Conservation (phyloP, 92 coral and sea anemone genomes). For the Epizoanthus scotinus region DNA sequence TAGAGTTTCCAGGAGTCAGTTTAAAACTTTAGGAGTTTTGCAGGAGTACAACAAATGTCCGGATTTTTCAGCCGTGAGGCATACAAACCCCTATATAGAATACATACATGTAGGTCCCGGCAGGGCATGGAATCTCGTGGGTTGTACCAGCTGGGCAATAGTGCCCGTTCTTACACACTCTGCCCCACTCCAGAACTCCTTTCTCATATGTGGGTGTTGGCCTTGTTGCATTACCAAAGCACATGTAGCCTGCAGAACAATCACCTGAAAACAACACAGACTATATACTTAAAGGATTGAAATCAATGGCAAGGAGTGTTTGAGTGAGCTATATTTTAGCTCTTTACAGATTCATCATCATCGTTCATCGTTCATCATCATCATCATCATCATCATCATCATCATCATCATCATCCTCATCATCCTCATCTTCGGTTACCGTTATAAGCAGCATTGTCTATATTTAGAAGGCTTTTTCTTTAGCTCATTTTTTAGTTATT, state of each 20-base stretch:
- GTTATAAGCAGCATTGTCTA: too few relatives aligned
- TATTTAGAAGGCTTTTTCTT: too few relatives aligned
- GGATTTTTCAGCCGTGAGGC: too few relatives aligned
- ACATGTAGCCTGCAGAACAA: conserved; percentile 85
- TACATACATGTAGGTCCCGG: conserved; percentile 86
- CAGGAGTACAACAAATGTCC: too few relatives aligned
- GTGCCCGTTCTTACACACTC: conserved; percentile 70
- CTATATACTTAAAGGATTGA: background rate
- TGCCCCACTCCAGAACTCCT: conserved; percentile 90
- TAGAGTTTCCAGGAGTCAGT: too few relatives aligned
- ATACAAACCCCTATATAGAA: background rate
- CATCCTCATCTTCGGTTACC: too few relatives aligned
- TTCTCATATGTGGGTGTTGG: conserved; percentile 81
- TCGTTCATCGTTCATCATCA: too few relatives aligned
- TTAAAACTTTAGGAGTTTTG: background rate
- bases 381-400: too few relatives aligned
- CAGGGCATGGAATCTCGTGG: conserved; percentile 75
- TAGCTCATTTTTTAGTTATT: too few relatives aligned
- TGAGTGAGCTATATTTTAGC: background rate
- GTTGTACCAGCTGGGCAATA: conserved; percentile 91
- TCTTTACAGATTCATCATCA: too few relatives aligned
- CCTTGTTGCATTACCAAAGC: conserved; percentile 77
- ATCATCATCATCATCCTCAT: too few relatives aligned
- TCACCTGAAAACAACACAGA: conserved; percentile 48
- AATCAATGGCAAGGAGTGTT: background rate